A percentile compares a stretch with the other conserved stretches of the same genome.
These are phyloP conservation scores for Homalodisca vitripennis DNA, from an alignment of 1,140 invertebrate genomes.

Conservation along the genomic window DNA sequence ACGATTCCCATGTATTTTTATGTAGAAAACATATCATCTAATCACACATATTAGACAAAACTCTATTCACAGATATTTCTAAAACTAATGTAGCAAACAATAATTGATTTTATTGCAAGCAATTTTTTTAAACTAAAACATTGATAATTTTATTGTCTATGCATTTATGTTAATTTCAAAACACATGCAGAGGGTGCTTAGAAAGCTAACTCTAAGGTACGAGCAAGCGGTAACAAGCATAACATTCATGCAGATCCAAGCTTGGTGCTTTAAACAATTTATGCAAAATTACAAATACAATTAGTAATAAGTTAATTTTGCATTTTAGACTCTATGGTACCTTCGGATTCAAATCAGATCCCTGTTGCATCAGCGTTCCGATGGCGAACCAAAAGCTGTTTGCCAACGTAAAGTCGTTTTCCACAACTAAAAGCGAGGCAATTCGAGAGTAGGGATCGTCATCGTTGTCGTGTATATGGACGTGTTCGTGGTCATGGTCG, in stretches of 20 bases:
- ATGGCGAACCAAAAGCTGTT: constrained; percentile 71
- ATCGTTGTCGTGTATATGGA: constrained; percentile 50
- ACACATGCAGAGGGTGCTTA: too few relatives aligned
- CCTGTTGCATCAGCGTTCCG: constrained; percentile 76
- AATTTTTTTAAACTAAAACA: too few relatives aligned
- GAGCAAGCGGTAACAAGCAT: constrained; percentile 9
- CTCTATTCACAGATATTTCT: too few relatives aligned
- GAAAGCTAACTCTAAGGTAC: background rate
- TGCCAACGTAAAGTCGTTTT: constrained; percentile 65
- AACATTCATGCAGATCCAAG: constrained; percentile 6
- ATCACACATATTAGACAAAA: too few relatives aligned
- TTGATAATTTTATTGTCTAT: too few relatives aligned
- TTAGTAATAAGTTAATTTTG: background rate
- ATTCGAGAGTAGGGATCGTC: constrained; percentile 24
- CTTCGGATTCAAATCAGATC: constrained; percentile 73
- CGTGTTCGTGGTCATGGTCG: constrained; percentile 6
- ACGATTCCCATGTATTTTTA: too few relatives aligned
- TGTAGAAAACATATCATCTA: too few relatives aligned
- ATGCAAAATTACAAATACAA: background rate
- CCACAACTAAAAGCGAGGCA: constrained; percentile 46
- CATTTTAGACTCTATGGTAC: constrained; percentile 43
- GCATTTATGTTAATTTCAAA: too few relatives aligned
- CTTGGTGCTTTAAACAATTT: constrained; percentile 17
- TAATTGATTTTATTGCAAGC: too few relatives aligned
- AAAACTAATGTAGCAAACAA: too few relatives aligned